phyloP scores from a whole-genome alignment of 2,113 vertebrate genomes.

The Hystrix brachyura region DNA sequence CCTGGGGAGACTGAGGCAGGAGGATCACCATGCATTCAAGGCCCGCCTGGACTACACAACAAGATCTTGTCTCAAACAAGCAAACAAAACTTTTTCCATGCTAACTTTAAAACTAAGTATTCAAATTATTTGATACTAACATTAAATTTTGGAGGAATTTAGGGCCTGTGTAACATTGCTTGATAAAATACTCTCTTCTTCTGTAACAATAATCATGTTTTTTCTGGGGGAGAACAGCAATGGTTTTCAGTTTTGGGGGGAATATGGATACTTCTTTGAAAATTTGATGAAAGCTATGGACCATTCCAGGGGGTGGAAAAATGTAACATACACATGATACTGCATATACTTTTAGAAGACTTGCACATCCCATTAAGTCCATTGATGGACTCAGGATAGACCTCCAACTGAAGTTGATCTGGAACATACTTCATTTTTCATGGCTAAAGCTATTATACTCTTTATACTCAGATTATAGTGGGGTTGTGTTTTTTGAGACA shows the following conservation, averaged over 20 bases:
- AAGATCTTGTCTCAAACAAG: neutral
- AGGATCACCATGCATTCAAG: neutral
- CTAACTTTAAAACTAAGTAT: conserved; percentile 21
- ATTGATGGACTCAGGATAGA: neutral
- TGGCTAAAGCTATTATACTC: neutral
- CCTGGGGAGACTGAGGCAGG: neutral
- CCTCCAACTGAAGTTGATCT: neutral
- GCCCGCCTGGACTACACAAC: neutral
- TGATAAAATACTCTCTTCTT: neutral
- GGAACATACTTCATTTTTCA: neutral
- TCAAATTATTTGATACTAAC: neutral
- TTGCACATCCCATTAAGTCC: neutral
- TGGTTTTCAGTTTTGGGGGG: neutral
- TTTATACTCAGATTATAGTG: neutral
- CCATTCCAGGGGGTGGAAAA: neutral
- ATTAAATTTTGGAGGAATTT: neutral
- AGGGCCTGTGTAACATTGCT: neutral
- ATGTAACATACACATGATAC: neutral
- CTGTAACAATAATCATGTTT: neutral
- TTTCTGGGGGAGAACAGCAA: neutral
- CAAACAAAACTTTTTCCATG: neutral
- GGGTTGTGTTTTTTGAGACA: neutral
- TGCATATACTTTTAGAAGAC: neutral
- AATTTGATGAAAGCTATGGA: neutral
- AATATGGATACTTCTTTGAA: neutral